Evolutionary conservation across 2,797 vertebrate species (phyloP), one percentile per base, ranked within the genome.

Genomic region (Rhabdophis nuchalis): DNA sequence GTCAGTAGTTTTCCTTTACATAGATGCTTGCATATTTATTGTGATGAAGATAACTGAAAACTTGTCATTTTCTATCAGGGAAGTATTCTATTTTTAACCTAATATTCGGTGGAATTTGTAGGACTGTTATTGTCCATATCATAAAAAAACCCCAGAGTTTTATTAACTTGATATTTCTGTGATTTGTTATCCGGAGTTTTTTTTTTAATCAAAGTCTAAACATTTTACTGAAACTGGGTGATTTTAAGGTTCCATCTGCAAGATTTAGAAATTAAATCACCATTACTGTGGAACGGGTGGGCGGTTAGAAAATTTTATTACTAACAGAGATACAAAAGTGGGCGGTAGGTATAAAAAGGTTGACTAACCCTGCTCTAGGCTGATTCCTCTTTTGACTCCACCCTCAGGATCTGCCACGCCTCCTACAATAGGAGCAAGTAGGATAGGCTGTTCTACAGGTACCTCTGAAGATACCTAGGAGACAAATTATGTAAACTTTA

Each of bases 51-150:
- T 36, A 61, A 53, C 11, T 56, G 86, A 93, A 94, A 90, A 2
- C 54, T 18, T 72, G 54, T 60, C 53, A 56, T 86, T 64, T 91
- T 50, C 46, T 58, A 58, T 50, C 32, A 77, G 64, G 12, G 86
- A 88, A 90, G 0, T 6, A 57, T 6, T 87, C 88, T 89, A 1
- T 86, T 3, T 68, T 77, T 2, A 89, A 86, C 41, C 87, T 0
- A 2, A 88, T 53, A n/a, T 85, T 41, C 85, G 11, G 52, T 4
- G 58, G 86, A 89, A 25, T 12, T 77, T 92, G 87, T 1, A 41
- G 85, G 93, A 95, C 6, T 87, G 86, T 8, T 61, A 92, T 46
- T 94, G 23, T 7, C 32, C 10, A 13, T 64, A 77, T 50, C 36
- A 36, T 20, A 61, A 54, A n/a, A n/a, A n/a, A n/a, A n/a, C n/a